Percentiles rank a stretch among this genome's conserved stretches.
These are phyloP conservation scores for Drosophila sturtevanti DNA, from an alignment of 1,140 invertebrate genomes.

Conservation along the genomic window DNA sequence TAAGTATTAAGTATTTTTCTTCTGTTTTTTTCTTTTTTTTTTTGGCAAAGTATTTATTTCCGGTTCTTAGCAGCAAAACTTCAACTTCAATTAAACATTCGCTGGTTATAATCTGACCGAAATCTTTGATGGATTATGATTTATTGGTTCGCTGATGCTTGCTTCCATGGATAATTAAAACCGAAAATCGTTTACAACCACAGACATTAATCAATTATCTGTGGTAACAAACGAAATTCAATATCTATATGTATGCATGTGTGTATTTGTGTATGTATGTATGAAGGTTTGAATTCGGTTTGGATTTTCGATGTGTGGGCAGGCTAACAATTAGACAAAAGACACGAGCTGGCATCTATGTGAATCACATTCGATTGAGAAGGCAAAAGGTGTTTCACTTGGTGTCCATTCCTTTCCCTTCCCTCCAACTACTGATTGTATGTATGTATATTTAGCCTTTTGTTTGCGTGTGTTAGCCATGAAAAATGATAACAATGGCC, in stretches of 20 bases:
- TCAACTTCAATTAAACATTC: conserved; percentile 63
- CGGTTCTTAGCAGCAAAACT: conserved; percentile 30
- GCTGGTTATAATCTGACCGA: conserved; percentile 50
- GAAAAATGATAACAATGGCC: conserved; percentile 59
- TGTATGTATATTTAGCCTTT: conserved; percentile 62
- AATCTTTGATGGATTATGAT: conserved; percentile 82
- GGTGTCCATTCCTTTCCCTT: background rate
- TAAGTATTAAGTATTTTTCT: conserved; percentile 40
- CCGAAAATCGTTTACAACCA: conserved; percentile 57
- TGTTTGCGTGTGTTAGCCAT: conserved; percentile 51
- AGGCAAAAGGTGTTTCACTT: conserved; percentile 50
- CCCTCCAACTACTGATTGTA: conserved; percentile 54
- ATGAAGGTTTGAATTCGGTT: conserved; percentile 19
- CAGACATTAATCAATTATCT: conserved; percentile 76
- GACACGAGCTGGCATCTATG: conserved; percentile 70
- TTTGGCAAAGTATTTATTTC: conserved; percentile 67
- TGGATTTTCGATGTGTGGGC: conserved; percentile 60
- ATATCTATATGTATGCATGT: background rate
- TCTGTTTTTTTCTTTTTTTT: conserved; percentile 3
- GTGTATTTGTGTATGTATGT: conserved; percentile 36
- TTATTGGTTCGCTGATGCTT: conserved; percentile 67
- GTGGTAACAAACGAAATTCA: conserved; percentile 46
- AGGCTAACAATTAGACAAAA: conserved; percentile 79
- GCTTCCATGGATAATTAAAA: conserved; percentile 75
- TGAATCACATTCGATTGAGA: conserved; percentile 64